Base-by-base conservation (phyloP, 2,113 vertebrate species). In the Vulpes ferrilata region DNA sequence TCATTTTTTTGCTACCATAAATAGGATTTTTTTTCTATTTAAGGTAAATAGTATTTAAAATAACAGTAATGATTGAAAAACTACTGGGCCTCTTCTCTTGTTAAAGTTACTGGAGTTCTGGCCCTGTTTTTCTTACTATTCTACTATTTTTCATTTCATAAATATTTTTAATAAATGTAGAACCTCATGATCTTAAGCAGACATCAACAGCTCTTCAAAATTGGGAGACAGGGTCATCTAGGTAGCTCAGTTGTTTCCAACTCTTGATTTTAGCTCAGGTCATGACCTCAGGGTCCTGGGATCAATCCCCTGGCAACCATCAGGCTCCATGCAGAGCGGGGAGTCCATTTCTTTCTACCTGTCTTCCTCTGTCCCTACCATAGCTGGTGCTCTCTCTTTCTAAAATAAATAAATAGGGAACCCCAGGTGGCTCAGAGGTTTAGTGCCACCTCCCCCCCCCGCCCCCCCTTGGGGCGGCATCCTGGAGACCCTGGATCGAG, bases 381-480 rank as follows among this genome's bases (percentile, higher is more conserved):
- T 43, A 43, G 43, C 43, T 43, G 43, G 6, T 43, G 7, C 43
- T 7, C 43, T 43, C 43, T 43, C 43, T 43, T 43, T 43, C 43
- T 43, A 43, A 43, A 43, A 43, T 43, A 43, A 43, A 43, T 43
- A 43, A 43, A 43, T 43, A 43, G 7, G 43, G 43, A 43, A 43
- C 43, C 43, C 43, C 43, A 7, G 43, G 43, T 7, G 43, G 43
- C 43, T 43, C 43, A 43, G 43, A 43, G 43, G 43, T 43, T 43
- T 43, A 43, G 43, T 43, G 43, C 43, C 43, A 43, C 7, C 43
- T 1, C 1, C 6, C 43, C 43, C 43, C 5, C 5, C 43, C 43
- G 1, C 43, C 5, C 5, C 43, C 43, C 43, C 43, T 0, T 5
- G 1, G 5, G 5, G 43, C 5, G 6, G 6, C 5, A 43, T 43